Evolutionary conservation across 2,888 invertebrate species (phyloP).

Genomic region (Nomada fucata): DNA sequence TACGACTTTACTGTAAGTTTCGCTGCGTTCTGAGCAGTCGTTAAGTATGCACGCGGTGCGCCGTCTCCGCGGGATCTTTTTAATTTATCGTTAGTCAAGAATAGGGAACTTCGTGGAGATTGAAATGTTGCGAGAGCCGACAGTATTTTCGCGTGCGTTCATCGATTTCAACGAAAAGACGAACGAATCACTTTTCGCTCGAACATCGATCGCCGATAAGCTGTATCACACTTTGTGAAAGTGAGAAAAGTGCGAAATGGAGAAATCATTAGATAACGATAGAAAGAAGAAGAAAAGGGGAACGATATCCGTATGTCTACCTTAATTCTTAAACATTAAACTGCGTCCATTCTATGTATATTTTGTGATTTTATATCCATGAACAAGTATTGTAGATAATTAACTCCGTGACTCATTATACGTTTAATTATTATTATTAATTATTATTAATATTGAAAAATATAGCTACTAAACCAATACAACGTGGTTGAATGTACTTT

Average conservation of each 20-base stretch:
- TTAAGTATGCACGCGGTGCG: neutral
- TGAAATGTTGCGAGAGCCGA: conserved; percentile 23
- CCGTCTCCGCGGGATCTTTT: conserved; percentile 6
- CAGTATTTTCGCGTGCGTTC: conserved; percentile 34
- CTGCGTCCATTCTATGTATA: conserved; percentile 82
- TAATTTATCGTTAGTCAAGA: conserved; percentile 33
- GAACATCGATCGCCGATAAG: conserved; percentile 34
- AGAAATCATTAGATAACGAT: conserved; percentile 51
- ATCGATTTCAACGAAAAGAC: conserved; percentile 25
- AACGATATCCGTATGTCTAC: conserved; percentile 54
- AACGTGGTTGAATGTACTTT: conserved; percentile 68
- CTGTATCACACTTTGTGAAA: conserved; percentile 52
- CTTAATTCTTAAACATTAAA: conserved; percentile 62
- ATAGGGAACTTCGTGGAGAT: neutral
- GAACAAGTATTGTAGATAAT: conserved; percentile 84
- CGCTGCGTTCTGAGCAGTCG: conserved; percentile 10
- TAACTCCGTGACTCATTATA: conserved; percentile 82
- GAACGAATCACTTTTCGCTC: conserved; percentile 28
- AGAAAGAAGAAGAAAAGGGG: conserved; percentile 13
- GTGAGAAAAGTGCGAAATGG: conserved; percentile 35
- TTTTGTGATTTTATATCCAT: conserved; percentile 84
- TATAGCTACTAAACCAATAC: conserved; percentile 80
- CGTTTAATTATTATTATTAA: conserved; percentile 76
- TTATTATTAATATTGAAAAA: conserved; percentile 76
- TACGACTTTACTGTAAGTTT: conserved; percentile 34